Evolutionary conservation across 2,888 invertebrate genomes (phyloP).

Genomic region (Drosophila ochracea): DNA sequence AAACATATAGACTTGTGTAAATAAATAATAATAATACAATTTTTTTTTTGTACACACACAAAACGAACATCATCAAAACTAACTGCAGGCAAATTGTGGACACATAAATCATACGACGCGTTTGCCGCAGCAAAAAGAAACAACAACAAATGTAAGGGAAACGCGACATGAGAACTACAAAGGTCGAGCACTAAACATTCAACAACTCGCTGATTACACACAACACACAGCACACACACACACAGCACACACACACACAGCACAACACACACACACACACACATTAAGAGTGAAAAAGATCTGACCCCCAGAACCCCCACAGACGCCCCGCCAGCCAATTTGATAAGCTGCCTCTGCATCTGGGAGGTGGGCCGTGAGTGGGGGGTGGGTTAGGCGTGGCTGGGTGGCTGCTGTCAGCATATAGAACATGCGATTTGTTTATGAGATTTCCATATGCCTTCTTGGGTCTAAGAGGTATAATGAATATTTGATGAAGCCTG

Average conservation of each 20-base stretch:
- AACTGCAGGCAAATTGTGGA: conserved; percentile 66
- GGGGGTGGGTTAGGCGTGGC: not conserved
- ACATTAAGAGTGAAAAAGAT: conserved; percentile 55
- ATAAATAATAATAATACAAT: conserved; percentile 62
- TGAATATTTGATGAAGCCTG: conserved; percentile 57
- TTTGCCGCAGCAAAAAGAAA: conserved; percentile 34
- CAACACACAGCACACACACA: conserved; percentile 6
- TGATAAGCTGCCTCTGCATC: conserved; percentile 41
- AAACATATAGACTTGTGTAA: conserved; percentile 45
- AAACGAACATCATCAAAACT: conserved; percentile 58
- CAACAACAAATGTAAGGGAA: conserved; percentile 13
- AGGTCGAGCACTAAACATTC: conserved; percentile 49
- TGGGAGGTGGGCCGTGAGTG: too few species aligned
- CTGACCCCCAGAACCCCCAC: conserved; percentile 26
- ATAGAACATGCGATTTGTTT: conserved; percentile 53
- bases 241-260: conserved; percentile 9
- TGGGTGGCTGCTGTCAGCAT: conserved; percentile 20
- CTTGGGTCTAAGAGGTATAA: conserved; percentile 24
- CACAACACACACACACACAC: conserved; percentile 11
- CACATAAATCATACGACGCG: conserved; percentile 68
- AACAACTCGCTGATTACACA: conserved; percentile 55
- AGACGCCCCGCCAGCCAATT: conserved; percentile 31
- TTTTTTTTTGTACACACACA: conserved; percentile 1
- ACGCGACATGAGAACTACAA: conserved; percentile 30
- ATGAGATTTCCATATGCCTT: conserved; percentile 56